These are phyloP conservation scores for Tragopan temminckii DNA, from an alignment of 2,797 vertebrate genomes.

Conservation along the genomic window DNA sequence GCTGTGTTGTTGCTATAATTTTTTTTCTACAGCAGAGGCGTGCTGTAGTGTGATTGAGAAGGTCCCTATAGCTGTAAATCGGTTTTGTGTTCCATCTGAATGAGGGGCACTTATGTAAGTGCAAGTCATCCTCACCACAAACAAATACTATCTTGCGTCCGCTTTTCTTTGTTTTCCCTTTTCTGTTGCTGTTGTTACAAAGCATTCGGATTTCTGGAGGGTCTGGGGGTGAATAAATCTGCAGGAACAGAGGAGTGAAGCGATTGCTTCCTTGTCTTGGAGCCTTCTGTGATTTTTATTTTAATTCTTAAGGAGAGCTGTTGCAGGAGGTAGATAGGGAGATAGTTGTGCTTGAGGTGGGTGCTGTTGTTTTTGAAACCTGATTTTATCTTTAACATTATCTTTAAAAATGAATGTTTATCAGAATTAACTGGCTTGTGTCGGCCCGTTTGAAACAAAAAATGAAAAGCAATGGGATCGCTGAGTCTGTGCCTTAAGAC, in stretches of 20 bases:
- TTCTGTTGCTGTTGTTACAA: neutral
- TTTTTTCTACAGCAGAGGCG: neutral
- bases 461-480: neutral
- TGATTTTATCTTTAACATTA: neutral
- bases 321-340: neutral
- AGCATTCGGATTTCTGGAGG: neutral
- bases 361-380: neutral
- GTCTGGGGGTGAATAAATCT: neutral
- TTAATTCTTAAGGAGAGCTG: constrained; percentile 21
- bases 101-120: constrained; percentile 19
- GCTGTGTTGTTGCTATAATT: neutral
- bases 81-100: neutral
- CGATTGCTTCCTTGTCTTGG: neutral
- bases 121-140: constrained; percentile 38
- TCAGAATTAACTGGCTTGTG: neutral
- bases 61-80: neutral
- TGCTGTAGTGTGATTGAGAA: neutral
- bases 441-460: neutral
- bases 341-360: neutral
- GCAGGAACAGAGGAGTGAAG: constrained; percentile 9
- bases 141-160: neutral
- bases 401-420: neutral
- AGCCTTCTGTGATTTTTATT: neutral
- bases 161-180: neutral
- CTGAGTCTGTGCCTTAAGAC: neutral